phyloP scores from a whole-genome alignment of 53 echinoderm and acorn worm genomes.

The Stichopus horrens region DNA sequence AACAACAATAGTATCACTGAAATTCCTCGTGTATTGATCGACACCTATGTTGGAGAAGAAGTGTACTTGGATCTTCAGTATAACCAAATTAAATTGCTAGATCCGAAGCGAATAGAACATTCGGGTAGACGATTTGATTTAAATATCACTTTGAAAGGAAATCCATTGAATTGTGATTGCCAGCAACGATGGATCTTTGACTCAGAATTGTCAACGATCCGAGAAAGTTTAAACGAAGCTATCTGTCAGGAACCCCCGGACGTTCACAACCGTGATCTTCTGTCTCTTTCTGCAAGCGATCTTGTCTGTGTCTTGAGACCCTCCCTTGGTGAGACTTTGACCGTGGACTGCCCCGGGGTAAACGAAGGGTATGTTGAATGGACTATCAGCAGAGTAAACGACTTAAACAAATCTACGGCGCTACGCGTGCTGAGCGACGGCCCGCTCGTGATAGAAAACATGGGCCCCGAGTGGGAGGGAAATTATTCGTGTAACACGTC shows the following conservation, averaged over 20 bases:
- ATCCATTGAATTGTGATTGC: conserved; percentile 31
- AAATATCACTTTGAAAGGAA: neutral
- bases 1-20: neutral
- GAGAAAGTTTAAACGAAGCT: neutral
- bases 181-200: neutral
- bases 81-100: neutral
- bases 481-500: neutral
- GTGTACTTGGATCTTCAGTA: neutral
- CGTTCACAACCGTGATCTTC: neutral
- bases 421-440: neutral
- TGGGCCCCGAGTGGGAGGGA: conserved; percentile 16
- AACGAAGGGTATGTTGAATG: neutral
- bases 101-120: neutral
- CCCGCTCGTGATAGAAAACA: conserved; percentile 4
- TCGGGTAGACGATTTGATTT: neutral
- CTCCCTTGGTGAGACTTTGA: neutral
- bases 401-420: neutral
- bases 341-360: neutral
- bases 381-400: neutral
- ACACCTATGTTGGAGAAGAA: neutral
- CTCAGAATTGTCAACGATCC: too few relatives aligned
- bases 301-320: neutral
- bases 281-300: neutral
- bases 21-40: neutral
- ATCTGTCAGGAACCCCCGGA: neutral